A percentile compares a stretch with the other conserved stretches of the same genome.
Evolutionary conservation across 1,140 invertebrate species (phyloP).

Genomic region (Nixonia krombeini): DNA sequence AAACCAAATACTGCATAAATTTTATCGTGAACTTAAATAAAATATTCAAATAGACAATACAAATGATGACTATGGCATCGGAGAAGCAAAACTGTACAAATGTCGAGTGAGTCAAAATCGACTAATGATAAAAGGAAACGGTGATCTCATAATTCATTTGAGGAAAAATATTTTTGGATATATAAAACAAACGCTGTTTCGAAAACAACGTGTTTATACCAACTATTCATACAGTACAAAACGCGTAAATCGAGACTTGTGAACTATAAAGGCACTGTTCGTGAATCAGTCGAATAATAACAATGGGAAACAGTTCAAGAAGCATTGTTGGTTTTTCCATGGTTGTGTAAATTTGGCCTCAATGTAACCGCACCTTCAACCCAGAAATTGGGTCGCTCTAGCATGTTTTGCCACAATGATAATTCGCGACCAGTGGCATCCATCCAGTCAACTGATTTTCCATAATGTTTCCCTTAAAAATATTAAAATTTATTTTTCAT

Average conservation of each 20-base stretch:
- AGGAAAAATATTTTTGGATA: too few species aligned
- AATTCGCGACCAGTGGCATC: slow-evolving; percentile 92
- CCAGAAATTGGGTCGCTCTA: slow-evolving; percentile 95
- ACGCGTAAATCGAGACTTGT: too few species aligned
- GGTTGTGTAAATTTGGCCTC: slow-evolving; percentile 83
- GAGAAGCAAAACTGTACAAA: too few species aligned
- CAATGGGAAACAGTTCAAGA: too few species aligned
- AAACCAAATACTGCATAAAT: background rate
- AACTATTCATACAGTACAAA: too few species aligned
- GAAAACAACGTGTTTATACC: too few species aligned
- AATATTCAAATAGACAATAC: background rate
- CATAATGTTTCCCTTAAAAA: slow-evolving; percentile 85
- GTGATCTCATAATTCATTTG: too few species aligned
- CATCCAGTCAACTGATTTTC: slow-evolving; percentile 93
- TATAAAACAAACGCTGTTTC: too few species aligned
- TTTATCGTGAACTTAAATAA: background rate
- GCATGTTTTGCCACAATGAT: slow-evolving; percentile 93
- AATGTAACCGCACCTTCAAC: slow-evolving; percentile 91
- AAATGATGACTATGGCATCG: background rate
- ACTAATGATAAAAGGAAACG: too few species aligned
- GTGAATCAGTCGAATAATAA: too few species aligned
- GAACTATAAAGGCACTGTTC: too few species aligned
- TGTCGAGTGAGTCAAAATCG: too few species aligned
- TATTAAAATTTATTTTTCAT: slow-evolving; percentile 4
- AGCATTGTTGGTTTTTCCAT: slow-evolving; percentile 59